Percentiles rank a stretch among this genome's conserved stretches.
Conservation (phyloP, 2,113 vertebrate genomes). For the Pangasianodon hypophthalmus region DNA sequence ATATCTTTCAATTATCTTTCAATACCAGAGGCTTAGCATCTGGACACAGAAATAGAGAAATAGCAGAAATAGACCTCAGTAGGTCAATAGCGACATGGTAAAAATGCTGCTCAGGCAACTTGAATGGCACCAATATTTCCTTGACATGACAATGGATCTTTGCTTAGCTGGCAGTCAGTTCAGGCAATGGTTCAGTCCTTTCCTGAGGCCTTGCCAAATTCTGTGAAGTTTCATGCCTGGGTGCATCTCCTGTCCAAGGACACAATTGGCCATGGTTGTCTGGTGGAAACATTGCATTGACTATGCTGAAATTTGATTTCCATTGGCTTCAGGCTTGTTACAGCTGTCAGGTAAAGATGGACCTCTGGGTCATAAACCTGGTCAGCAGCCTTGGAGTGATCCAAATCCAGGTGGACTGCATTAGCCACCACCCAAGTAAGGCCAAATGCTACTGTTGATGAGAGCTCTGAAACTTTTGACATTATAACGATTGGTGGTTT, state of each 20-base stretch:
- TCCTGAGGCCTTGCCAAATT: background rate
- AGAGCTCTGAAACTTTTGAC: background rate
- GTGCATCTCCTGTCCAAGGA: background rate
- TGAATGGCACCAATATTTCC: background rate
- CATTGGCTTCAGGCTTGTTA: background rate
- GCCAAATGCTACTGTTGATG: background rate
- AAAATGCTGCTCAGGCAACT: slow-evolving; percentile 2
- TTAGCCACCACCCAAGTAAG: background rate
- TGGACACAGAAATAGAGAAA: background rate
- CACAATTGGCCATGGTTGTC: background rate
- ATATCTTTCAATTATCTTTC: background rate
- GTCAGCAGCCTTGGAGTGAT: background rate
- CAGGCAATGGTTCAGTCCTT: background rate
- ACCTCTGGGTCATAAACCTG: background rate
- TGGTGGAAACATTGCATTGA: background rate
- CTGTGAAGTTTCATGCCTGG: background rate
- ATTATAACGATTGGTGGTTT: background rate
- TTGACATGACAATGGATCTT: background rate
- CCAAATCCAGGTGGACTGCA: background rate
- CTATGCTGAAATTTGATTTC: background rate
- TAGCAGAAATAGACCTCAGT: background rate
- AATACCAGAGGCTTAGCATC: background rate
- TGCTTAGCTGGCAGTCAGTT: background rate
- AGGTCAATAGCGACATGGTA: background rate
- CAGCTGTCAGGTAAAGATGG: background rate